A percentile compares a stretch with the other conserved stretches of the same genome.
Evolutionary conservation across 2,888 invertebrate species (phyloP).

Genomic region (Chrysodeixis includens): DNA sequence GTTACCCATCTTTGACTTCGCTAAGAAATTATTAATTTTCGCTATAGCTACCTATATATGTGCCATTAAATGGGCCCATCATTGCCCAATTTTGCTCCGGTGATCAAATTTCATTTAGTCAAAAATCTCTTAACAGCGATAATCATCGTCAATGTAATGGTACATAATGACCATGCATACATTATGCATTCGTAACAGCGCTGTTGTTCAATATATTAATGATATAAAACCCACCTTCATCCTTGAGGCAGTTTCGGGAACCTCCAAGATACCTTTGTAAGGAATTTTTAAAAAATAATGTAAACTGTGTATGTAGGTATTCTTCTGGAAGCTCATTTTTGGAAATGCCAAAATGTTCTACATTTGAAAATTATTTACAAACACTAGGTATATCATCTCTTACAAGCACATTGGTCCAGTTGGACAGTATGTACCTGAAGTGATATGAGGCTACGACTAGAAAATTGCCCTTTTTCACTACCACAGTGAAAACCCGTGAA

Average conservation of each 20-base stretch:
- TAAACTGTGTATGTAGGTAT: too few relatives aligned
- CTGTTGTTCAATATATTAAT: conserved; percentile 1
- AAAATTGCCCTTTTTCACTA: too few relatives aligned
- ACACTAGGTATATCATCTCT: too few relatives aligned
- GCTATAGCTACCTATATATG: neutral
- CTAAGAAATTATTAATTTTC: neutral
- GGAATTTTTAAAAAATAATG: too few relatives aligned
- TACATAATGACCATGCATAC: neutral
- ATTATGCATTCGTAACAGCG: conserved; percentile 4
- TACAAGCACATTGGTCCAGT: too few relatives aligned
- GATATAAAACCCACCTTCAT: neutral
- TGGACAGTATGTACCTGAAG: too few relatives aligned
- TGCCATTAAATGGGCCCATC: neutral
- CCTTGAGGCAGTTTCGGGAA: neutral
- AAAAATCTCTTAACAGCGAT: neutral
- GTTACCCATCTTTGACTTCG: too few relatives aligned
- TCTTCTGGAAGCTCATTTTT: too few relatives aligned
- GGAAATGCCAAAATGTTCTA: too few relatives aligned
- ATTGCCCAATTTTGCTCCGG: neutral
- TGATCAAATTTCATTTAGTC: neutral
- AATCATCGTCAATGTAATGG: neutral
- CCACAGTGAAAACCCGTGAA: too few relatives aligned
- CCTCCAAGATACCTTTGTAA: neutral
- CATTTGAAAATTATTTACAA: too few relatives aligned
- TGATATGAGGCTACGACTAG: too few relatives aligned